These are phyloP conservation scores for Tragelaphus scriptus DNA, from an alignment of 2,113 vertebrate species.

Conservation along the genomic window DNA sequence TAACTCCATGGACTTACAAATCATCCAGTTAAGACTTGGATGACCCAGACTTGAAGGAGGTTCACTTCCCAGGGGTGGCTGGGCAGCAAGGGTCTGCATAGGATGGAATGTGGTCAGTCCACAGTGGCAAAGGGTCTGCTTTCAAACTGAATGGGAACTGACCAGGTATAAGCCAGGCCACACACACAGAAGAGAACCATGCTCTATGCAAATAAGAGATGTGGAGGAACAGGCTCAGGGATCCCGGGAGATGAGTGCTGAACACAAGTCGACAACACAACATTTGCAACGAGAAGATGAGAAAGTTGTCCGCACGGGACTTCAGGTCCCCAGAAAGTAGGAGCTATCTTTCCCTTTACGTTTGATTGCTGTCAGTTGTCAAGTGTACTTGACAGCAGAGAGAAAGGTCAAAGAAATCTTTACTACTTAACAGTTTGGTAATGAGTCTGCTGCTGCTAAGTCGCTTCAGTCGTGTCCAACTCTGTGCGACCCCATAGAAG, in stretches of 20 bases:
- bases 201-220: not conserved
- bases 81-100: rapidly evolving
- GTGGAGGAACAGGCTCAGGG: not conserved
- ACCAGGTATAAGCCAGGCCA: not conserved
- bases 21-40: not conserved
- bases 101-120: not conserved
- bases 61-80: rapidly evolving
- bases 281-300: not conserved
- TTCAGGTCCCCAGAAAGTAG: not conserved
- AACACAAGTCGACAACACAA: rapidly evolving
- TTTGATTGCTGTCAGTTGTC: not conserved
- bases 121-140: not conserved
- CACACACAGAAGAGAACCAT: not conserved
- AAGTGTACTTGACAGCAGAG: not conserved
- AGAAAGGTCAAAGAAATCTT: not conserved
- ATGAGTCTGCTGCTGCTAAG: no score
- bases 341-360: rapidly evolving
- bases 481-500: no score
- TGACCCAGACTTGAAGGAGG: not conserved
- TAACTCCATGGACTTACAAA: not conserved
- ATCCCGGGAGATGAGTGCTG: no score
- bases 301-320: not conserved
- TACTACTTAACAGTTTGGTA: not conserved
- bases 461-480: no score
- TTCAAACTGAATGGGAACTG: not conserved